Evolutionary conservation across 2,113 vertebrate species (phyloP).

Genomic region (Conger conger): DNA sequence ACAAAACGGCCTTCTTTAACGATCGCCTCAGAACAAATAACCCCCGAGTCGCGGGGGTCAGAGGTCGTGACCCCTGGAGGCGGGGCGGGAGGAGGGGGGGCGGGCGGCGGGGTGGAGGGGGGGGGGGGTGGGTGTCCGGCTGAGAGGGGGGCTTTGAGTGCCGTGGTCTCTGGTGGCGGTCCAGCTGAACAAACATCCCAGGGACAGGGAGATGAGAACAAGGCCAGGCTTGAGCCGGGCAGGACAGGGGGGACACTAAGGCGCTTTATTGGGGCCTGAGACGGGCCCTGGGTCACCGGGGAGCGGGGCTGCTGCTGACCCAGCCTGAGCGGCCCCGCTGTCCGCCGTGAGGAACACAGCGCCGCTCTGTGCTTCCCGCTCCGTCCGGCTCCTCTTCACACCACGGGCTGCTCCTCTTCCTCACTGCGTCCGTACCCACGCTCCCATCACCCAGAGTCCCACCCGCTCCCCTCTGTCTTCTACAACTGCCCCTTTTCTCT

Average conservation of each 20-base stretch:
- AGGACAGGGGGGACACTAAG: slow-evolving; percentile 47
- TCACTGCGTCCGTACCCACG: not conserved
- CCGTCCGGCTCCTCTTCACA: not conserved
- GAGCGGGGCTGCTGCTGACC: slow-evolving; percentile 46
- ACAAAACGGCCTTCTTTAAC: slow-evolving; percentile 69
- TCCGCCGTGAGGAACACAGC: slow-evolving; percentile 9
- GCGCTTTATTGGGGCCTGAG: slow-evolving; percentile 56
- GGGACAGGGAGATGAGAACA: slow-evolving; percentile 50
- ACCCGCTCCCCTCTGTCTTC: not conserved
- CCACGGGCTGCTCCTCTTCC: not conserved
- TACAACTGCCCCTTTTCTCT: not conserved
- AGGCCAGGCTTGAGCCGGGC: slow-evolving; percentile 58
- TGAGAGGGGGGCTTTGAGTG: slow-evolving; percentile 39
- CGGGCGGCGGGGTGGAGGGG: slow-evolving; percentile 51
- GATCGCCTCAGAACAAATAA: slow-evolving; percentile 65
- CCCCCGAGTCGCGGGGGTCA: slow-evolving; percentile 62
- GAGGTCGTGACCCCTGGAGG: slow-evolving; percentile 64
- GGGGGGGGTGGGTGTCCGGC: slow-evolving; percentile 59
- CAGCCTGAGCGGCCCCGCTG: slow-evolving; percentile 16
- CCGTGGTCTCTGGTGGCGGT: slow-evolving; percentile 59
- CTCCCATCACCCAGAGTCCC: not conserved
- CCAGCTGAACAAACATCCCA: slow-evolving; percentile 73
- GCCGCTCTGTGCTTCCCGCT: not conserved
- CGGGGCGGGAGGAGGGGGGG: slow-evolving; percentile 37
- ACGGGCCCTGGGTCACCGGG: slow-evolving; percentile 1